Base-by-base conservation (phyloP, 1,140 invertebrate genomes). In the Batillaria attramentaria region DNA sequence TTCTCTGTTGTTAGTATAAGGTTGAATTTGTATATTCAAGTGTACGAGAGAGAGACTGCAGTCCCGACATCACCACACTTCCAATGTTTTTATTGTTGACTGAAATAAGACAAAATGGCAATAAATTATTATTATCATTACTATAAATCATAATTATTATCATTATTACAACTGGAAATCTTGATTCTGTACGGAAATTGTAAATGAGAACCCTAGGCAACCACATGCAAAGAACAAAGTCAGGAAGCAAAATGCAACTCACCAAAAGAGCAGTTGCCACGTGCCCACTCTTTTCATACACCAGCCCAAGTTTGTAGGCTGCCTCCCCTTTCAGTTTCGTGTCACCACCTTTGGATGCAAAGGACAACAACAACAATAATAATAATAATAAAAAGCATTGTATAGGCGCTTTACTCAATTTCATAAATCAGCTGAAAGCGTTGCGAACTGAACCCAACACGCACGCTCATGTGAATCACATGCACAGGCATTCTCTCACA, bases 241-340 rank as follows among this genome's bases (percentile, higher is more conserved):
- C 37, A 66, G 50, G 6, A 50, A 60, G 78, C 13, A 43, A n/a
- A n/a, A n/a, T 41, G 6, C n/a, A 24, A 76, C 83, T 81, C 79
- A 91, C 90, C 85, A 84, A 65, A 57, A 90, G 79, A 24, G 90
- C 89, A 62, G 85, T 88, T 35, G 89, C 86, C 28, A 86, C 80
- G 57, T 91, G 82, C 13, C 84, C 84, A 66, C 57, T 83, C 54
- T 85, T 85, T 54, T 89, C 85, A 79, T 88, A 88, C 20, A 88
- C 88, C 37, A 86, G 65, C 24, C 89, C 90, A 6, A 91, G 80
- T 82, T 79, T 86, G 78, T 89, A 91, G 8, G 87, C 84, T 41
- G 89, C 80, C 74, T 90, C 85, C 10, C 88, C 90, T 80, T 87
- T 84, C 68, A 87, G 60, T 54, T 87, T 85, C 72, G 84, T 82